Evolutionary conservation across 2,888 invertebrate genomes (phyloP), one percentile per base, ranked within the genome.

Genomic region (Teinopalpus imperialis): DNA sequence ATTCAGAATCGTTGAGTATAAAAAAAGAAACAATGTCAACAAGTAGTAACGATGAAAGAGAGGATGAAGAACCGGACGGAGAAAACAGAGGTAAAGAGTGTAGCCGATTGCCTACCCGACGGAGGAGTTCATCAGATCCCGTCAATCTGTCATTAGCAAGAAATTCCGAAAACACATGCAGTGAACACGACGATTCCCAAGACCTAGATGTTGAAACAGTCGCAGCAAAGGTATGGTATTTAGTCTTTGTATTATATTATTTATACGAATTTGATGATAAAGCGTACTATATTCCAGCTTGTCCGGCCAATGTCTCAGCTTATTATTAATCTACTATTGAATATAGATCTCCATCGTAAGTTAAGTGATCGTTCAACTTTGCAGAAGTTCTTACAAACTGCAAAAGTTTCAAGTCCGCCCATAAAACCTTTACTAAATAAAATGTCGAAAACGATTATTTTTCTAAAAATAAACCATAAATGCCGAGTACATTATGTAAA

Each of bases 71-170:
- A 29, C 66, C 66, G 6, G 74, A 89, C 16, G 88, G 90, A 29
- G 91, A 91, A 54, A 90, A 88, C 57, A 86, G 89, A 45, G 89
- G 89, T 59, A 79, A 82, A 52, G 82, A 85, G 69, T 80, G 85
- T 55, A 69, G 89, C 41, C 66, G 87, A 52, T 78, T 91, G 46
- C 89, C 91, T 23, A 91, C 90, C 37, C 83, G 93, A 61, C 89
- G 93, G 69, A 91, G 93, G 77, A 94, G 92, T 76, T 95, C 94
- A 36, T 93, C 94, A 1, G 95, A 95, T 73, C 95, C 95, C 23
- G 95, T 96, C 36, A 96, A 96, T 81, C 89, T 96, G 59, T 95
- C 93, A 16, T 68, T 93, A 45, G 90, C 91, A 40, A 85, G 85
- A 52, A 89, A 88, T 49, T 89, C 91, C 14, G 90, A 90, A 57